phyloP scores from a whole-genome alignment of 2,113 vertebrate species.

The Passer montanus region DNA sequence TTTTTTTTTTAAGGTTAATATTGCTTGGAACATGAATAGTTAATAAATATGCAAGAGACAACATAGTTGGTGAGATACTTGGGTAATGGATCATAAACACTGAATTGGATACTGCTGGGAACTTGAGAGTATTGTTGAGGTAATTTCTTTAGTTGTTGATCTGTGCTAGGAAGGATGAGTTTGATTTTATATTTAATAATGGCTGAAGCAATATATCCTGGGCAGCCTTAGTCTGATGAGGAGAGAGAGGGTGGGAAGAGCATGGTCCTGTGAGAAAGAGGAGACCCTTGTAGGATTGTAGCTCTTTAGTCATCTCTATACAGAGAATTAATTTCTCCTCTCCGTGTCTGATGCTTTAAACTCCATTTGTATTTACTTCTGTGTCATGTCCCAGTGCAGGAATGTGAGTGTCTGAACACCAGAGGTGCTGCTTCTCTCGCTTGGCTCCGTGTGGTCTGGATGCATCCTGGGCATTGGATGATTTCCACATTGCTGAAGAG shows the following conservation, averaged over 20 bases:
- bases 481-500: background rate
- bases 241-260: background rate
- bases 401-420: background rate
- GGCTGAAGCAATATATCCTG: background rate
- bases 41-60: background rate
- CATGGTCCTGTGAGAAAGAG: background rate
- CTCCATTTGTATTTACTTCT: background rate
- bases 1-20: background rate
- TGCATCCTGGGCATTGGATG: background rate
- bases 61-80: background rate
- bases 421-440: background rate
- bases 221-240: background rate
- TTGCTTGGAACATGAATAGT: background rate
- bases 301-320: background rate
- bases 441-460: background rate
- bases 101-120: background rate
- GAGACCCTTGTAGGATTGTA: background rate
- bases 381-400: fast-evolving
- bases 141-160: background rate
- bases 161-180: background rate
- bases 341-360: background rate
- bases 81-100: background rate
- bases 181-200: background rate
- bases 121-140: background rate
- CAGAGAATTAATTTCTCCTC: background rate